phyloP scores from a whole-genome alignment of 2,797 vertebrate genomes.

The Liasis olivaceus region DNA sequence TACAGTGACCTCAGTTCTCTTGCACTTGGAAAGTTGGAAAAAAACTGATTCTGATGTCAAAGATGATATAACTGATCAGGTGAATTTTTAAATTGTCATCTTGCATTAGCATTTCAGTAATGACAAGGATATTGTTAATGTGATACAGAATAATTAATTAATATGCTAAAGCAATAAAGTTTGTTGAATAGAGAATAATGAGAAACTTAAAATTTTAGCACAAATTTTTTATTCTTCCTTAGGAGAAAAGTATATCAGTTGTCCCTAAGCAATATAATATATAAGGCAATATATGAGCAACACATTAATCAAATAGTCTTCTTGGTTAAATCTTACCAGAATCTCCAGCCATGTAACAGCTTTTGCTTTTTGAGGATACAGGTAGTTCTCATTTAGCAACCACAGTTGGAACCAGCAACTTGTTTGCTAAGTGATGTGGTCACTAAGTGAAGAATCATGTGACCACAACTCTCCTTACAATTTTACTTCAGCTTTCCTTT shows the following conservation, averaged over 20 bases:
- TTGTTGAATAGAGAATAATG: constrained; percentile 48
- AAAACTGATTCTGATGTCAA: constrained; percentile 36
- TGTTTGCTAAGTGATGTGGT: not conserved
- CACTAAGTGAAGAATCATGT: not conserved
- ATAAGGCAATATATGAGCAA: constrained; percentile 22
- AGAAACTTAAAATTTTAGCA: constrained; percentile 38
- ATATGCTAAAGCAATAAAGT: constrained; percentile 50
- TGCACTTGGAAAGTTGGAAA: not conserved
- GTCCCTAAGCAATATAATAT: constrained; percentile 29
- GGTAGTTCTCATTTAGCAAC: too few relatives aligned
- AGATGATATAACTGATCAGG: constrained; percentile 50
- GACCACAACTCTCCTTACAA: not conserved
- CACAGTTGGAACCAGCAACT: not conserved
- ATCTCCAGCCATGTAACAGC: not conserved
- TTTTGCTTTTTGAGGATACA: not conserved
- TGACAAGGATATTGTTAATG: constrained; percentile 59
- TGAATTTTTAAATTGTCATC: constrained; percentile 47
- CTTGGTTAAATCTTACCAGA: not conserved
- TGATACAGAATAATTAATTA: constrained; percentile 60
- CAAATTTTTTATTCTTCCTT: constrained; percentile 30
- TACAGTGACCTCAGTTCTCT: not conserved
- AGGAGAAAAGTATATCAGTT: constrained; percentile 35
- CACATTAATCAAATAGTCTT: not conserved
- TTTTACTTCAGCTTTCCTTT: not conserved
- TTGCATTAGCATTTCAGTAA: constrained; percentile 46